A percentile compares a stretch with the other conserved stretches of the same genome.
Conservation (phyloP, 1,140 invertebrate genomes). For the Zaprionus ghesquierei region DNA sequence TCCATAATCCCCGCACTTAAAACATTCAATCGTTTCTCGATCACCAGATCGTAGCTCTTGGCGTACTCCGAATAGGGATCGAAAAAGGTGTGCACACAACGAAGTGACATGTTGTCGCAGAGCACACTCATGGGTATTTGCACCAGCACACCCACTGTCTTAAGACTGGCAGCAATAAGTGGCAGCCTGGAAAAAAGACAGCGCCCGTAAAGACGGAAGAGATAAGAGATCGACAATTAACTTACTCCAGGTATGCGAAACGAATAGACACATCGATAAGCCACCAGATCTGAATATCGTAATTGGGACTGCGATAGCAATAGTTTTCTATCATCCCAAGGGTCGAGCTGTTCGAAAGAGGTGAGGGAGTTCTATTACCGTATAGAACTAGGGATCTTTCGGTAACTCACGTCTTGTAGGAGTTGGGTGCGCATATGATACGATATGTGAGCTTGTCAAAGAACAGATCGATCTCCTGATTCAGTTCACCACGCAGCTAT, state of each 20-base stretch:
- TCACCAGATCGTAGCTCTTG: conserved; percentile 33
- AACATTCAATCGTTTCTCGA: not conserved
- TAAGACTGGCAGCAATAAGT: conserved; percentile 46
- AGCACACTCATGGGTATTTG: conserved; percentile 59
- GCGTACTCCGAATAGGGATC: conserved; percentile 59
- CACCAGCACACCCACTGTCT: conserved; percentile 25
- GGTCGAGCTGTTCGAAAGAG: conserved; percentile 16
- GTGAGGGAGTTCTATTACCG: not conserved
- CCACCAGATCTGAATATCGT: conserved; percentile 62
- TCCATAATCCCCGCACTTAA: conserved; percentile 56
- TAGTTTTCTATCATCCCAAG: conserved; percentile 43
- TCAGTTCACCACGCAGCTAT: conserved; percentile 41
- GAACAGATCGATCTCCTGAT: conserved; percentile 33
- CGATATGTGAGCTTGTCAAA: conserved; percentile 69
- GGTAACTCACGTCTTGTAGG: conserved; percentile 61
- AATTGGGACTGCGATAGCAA: conserved; percentile 47
- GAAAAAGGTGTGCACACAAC: conserved; percentile 60
- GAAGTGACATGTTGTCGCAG: conserved; percentile 56
- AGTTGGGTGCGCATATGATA: conserved; percentile 38
- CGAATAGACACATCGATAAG: conserved; percentile 61
- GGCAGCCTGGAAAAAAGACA: conserved; percentile 38
- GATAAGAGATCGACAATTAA: not conserved
- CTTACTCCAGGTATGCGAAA: conserved; percentile 56
- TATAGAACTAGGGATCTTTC: not conserved
- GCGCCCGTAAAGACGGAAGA: not conserved